Conservation (phyloP, 1,140 invertebrate species). For the Sminthurides bifidus region DNA sequence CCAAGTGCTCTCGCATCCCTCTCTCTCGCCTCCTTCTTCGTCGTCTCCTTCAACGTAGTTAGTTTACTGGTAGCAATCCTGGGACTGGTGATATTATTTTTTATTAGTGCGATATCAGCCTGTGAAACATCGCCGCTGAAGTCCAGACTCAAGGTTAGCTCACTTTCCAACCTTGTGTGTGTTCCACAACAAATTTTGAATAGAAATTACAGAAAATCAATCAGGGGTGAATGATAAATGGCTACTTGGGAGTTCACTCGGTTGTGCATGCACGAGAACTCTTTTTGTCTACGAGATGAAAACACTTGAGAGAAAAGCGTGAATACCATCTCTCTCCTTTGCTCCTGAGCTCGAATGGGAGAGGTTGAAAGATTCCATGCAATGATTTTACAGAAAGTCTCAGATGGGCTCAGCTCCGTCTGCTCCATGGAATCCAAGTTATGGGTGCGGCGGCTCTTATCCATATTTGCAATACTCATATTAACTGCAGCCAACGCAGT, state of each 20-base stretch:
- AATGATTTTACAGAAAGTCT: constrained; percentile 17
- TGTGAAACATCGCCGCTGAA: constrained; percentile 27
- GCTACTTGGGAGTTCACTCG: too few species aligned
- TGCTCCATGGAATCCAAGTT: constrained; percentile 33
- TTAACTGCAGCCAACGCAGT: constrained; percentile 45
- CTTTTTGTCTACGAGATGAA: too few species aligned
- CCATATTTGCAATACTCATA: constrained; percentile 43
- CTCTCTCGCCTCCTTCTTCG: constrained; percentile 30
- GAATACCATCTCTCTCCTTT: too few species aligned
- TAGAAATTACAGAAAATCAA: too few species aligned
- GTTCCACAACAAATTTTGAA: neutral
- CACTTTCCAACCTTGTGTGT: neutral
- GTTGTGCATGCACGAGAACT: too few species aligned
- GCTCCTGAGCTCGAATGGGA: neutral
- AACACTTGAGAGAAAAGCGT: too few species aligned
- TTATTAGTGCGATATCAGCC: constrained; percentile 20
- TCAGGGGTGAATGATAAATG: too few species aligned
- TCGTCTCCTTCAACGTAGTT: constrained; percentile 30
- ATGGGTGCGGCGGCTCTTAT: constrained; percentile 43
- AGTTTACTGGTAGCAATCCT: constrained; percentile 18
- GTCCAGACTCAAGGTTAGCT: constrained; percentile 18
- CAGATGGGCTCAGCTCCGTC: constrained; percentile 10
- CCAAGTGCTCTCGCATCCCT: constrained; percentile 27
- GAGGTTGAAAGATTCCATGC: neutral
- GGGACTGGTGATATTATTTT: constrained; percentile 20